Evolutionary conservation across 2,888 invertebrate genomes (phyloP).

Genomic region (Papilio elwesi): DNA sequence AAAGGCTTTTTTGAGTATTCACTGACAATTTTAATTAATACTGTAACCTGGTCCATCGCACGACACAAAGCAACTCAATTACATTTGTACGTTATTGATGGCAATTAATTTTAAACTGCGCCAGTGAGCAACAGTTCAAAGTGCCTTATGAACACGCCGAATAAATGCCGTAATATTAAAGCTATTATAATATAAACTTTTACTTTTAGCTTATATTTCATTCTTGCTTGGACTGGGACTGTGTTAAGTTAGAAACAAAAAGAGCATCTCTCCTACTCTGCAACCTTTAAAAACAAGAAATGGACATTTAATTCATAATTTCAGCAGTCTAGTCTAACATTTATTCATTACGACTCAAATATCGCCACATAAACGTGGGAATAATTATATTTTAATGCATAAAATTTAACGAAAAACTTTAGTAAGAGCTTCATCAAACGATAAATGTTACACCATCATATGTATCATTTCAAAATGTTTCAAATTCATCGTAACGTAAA

Average conservation of each 20-base stretch:
- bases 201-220: background rate
- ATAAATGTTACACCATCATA: too few relatives aligned
- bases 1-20: background rate
- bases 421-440: too few relatives aligned
- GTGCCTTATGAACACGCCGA: background rate
- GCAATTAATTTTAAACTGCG: conserved; percentile 13
- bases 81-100: conserved; percentile 9
- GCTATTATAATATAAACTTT: background rate
- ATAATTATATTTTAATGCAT: too few relatives aligned
- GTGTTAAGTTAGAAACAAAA: too few relatives aligned
- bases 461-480: background rate
- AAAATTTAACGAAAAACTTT: too few relatives aligned
- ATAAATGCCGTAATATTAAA: background rate
- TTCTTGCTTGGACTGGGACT: too few relatives aligned
- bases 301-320: too few relatives aligned
- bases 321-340: too few relatives aligned
- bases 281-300: too few relatives aligned
- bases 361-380: too few relatives aligned
- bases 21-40: conserved; percentile 14
- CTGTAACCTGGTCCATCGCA: background rate
- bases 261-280: too few relatives aligned
- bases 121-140: conserved; percentile 19
- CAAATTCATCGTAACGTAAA: background rate
- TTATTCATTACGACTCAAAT: too few relatives aligned
- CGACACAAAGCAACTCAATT: background rate